Evolutionary conservation across 2,888 invertebrate species (phyloP).

Genomic region (Diloba caeruleocephala): DNA sequence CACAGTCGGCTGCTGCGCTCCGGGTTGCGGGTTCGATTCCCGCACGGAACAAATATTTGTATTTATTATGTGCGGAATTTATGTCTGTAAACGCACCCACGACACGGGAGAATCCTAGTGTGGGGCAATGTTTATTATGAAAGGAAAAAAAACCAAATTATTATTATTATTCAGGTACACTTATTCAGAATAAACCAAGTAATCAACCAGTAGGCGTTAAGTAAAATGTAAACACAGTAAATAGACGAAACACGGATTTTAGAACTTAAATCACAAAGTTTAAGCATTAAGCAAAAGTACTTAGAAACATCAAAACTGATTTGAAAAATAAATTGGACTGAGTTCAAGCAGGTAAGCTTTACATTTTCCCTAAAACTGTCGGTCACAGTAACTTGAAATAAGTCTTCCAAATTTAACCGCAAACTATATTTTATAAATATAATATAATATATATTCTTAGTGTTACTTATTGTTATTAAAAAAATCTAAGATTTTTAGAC

Average conservation of each 20-base stretch:
- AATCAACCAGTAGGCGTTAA: constrained; percentile 4
- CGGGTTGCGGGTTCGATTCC: too few relatives aligned
- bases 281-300: constrained; percentile 8
- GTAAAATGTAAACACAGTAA: constrained; percentile 1
- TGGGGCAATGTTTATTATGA: too few relatives aligned
- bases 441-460: too few relatives aligned
- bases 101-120: too few relatives aligned
- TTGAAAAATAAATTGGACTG: constrained; percentile 22
- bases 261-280: constrained; percentile 31
- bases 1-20: too few relatives aligned
- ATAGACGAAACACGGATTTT: constrained; percentile 16
- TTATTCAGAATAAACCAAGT: neutral
- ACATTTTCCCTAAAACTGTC: constrained; percentile 12
- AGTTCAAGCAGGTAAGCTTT: constrained; percentile 13
- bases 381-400: constrained; percentile 17
- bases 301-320: constrained; percentile 31
- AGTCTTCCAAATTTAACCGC: constrained; percentile 51
- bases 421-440: constrained; percentile 57
- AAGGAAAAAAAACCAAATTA: too few relatives aligned
- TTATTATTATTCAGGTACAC: too few relatives aligned
- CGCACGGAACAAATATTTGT: too few relatives aligned
- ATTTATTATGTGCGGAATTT: too few relatives aligned
- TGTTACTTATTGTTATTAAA: constrained; percentile 58
- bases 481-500: constrained; percentile 55
- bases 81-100: too few relatives aligned